Base-by-base conservation (phyloP, 2,888 invertebrate species). In the Cheilosia urbana region DNA sequence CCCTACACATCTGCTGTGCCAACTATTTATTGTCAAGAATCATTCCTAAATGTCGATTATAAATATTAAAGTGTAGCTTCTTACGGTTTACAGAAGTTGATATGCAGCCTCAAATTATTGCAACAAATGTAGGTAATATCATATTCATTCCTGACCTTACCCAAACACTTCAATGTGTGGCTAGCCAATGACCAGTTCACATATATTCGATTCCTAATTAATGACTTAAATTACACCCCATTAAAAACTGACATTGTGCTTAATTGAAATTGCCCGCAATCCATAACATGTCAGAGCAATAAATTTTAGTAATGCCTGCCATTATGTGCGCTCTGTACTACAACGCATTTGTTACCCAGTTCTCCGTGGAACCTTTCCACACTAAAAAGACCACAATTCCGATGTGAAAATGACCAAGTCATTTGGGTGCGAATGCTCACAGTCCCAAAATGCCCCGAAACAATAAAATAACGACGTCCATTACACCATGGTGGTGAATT, bases 401-500 rank as follows among this genome's bases (percentile, higher is more conserved):
- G 2, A 66, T 42, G 34, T 60, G 57, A 42, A 65, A 42, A 65
- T 21, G 42, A 66, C 53, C 79, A 79, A 45, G 63, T 40, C 37
- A 75, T 84, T 76, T 66, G 34, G 65, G 40, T 40, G 63, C 19
- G 55, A 57, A 63, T 72, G 34, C 66, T n/a, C 51, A 42, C 47
- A 71, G 51, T 37, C 79, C 51, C 65, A 71, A 81, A 77, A 81
- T 85, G 76, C 81, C 81, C 69, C 72, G 71, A 85, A 81, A 80
- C 81, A 77, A 81, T 81, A 58, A 77, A 72, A 76, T 81, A 84
- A 76, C 58, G 65, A 81, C 57, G 30, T 55, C 21, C 81, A 81
- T 81, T 81, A 75, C 63, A 49, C 65, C 60, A 65, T 65, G 68
- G 57, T 58, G 66, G 66, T 66, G 71, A 55, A 85, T 81, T 81